Conservation (phyloP, 2,888 invertebrate species). For the Chalcis sispes region DNA sequence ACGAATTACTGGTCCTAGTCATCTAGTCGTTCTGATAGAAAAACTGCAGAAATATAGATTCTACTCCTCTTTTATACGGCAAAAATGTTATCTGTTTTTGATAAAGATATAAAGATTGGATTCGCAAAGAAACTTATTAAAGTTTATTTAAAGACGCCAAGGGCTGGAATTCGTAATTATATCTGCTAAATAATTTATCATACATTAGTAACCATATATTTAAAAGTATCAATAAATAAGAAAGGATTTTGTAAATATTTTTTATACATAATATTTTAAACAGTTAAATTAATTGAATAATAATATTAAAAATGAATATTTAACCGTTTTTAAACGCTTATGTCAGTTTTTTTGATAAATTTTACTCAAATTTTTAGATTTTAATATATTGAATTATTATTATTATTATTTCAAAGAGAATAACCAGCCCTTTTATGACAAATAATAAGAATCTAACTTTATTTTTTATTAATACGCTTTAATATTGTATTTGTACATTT, state of each 20-base stretch:
- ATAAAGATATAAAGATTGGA: conserved; percentile 53
- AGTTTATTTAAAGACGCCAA: conserved; percentile 33
- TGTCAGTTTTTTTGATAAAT: conserved; percentile 3
- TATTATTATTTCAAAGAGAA: conserved; percentile 12
- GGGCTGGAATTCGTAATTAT: conserved; percentile 44
- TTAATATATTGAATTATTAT: conserved; percentile 6
- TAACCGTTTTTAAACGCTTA: conserved; percentile 14
- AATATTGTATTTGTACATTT: conserved; percentile 51
- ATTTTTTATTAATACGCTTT: conserved; percentile 51
- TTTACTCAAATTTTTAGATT: too few relatives aligned
- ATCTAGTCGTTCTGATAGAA: conserved; percentile 46
- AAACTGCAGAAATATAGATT: conserved; percentile 40
- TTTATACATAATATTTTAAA: conserved; percentile 18
- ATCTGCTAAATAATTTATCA: conserved; percentile 13
- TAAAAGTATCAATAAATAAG: too few relatives aligned
- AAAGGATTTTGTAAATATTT: conserved; percentile 43
- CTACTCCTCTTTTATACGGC: conserved; percentile 57
- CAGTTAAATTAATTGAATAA: conserved; percentile 5
- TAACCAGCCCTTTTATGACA: conserved; percentile 50
- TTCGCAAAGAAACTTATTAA: conserved; percentile 40
- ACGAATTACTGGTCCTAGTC: conserved; percentile 52
- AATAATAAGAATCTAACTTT: conserved; percentile 51
- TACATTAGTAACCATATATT: neutral
- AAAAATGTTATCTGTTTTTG: conserved; percentile 55
- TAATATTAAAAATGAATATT: conserved; percentile 6